Evolutionary conservation across 1,140 invertebrate species (phyloP), one percentile per base, ranked within the genome.

Genomic region (Lordiphosa stackelbergi): DNA sequence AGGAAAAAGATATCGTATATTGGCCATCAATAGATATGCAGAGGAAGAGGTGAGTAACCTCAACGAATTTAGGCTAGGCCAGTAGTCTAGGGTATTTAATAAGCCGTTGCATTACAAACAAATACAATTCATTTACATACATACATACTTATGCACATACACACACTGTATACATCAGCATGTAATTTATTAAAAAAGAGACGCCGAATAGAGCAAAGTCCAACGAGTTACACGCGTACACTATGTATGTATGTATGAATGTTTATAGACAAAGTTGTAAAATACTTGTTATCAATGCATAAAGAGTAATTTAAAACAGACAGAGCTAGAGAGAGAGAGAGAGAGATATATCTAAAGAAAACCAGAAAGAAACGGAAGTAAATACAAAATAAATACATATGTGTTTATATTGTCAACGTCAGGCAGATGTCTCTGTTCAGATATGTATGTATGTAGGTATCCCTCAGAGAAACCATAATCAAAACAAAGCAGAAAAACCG

Each of bases 401-500:
- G 22, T 31, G 2, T 31, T 31, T 31, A 31, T 31, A 31, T 31
- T 31, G 28, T 31, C 28, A 31, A 0, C 7, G 3, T 19, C 19
- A 19, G 19, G 19, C 3, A 19, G 19, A 19, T 19, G 19, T 19
- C 19, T 1, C 3, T 4, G 1, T 7, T 5, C 28, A 8, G 5
- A 31, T 31, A 31, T 8, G 1, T 31, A 31, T 10, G 16, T 45
- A 53, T 49, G 28, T 45, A 53, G 45, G 28, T 22, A 42, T 13
- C 22, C 4, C 22, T 24, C n/a, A 41, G 11, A 54, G 74, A 79
- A 78, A 51, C 55, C 48, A 31, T 41, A 57, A 78, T 60, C 74
- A 78, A 59, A 73, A 79, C 74, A 73, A 78, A 78, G 61, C 51
- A 73, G 74, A 69, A 78, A 78, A 78, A 73, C 74, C 59, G 74